Conservation (phyloP, 2,888 invertebrate species). For the Patella ulyssiponensis region DNA sequence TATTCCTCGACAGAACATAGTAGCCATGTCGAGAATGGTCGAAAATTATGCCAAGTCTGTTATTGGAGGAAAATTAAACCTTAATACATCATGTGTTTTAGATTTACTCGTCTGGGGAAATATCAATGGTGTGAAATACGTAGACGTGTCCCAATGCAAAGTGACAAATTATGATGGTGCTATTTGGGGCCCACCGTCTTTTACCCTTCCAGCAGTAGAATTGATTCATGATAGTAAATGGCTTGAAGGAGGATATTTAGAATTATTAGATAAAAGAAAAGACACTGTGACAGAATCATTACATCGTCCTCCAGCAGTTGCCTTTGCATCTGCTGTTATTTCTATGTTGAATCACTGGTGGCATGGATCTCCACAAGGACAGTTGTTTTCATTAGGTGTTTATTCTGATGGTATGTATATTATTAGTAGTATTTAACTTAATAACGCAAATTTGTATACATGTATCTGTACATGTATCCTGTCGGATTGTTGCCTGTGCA, state of each 20-base stretch:
- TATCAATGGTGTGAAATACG: constrained; percentile 51
- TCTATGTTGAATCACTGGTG: constrained; percentile 65
- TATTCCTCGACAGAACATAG: constrained; percentile 63
- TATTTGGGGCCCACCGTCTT: constrained; percentile 67
- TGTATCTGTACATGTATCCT: too few relatives aligned
- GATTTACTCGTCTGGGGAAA: constrained; percentile 70
- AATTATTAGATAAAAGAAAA: constrained; percentile 49
- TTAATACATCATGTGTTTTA: constrained; percentile 66
- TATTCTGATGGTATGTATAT: constrained; percentile 61
- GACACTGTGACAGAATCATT: constrained; percentile 41
- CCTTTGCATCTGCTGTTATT: constrained; percentile 55
- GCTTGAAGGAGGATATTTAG: constrained; percentile 62
- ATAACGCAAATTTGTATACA: too few relatives aligned
- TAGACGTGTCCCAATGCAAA: constrained; percentile 54
- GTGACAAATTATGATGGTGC: constrained; percentile 69
- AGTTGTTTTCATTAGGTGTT: constrained; percentile 68
- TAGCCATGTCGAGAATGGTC: constrained; percentile 59
- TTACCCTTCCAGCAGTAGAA: constrained; percentile 62
- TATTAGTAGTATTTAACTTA: background rate
- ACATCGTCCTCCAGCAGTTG: constrained; percentile 49
- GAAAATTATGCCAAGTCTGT: constrained; percentile 68
- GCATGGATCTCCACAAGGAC: constrained; percentile 59
- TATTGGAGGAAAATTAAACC: constrained; percentile 59
- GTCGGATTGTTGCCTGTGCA: too few relatives aligned
- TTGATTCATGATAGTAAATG: constrained; percentile 68